Evolutionary conservation across 2,113 vertebrate species (phyloP), one percentile per base, ranked within the genome.

Genomic region (Gobius niger): DNA sequence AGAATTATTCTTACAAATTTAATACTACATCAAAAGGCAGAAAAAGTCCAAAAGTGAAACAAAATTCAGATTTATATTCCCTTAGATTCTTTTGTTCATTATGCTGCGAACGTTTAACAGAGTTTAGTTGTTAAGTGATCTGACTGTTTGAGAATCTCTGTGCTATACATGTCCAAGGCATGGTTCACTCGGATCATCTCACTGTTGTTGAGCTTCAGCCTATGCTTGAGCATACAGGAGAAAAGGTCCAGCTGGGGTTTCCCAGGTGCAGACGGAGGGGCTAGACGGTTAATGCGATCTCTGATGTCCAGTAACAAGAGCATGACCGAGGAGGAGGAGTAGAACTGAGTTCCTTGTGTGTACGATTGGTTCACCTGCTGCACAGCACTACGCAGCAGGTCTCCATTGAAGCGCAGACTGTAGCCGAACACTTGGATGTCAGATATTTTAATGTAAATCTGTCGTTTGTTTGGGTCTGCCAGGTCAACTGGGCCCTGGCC

Each of bases 301-400:
- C 98, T 93, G 87, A 99, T 98, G 89, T 99, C 98, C 93, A 99
- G 87, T 84, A 99, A 83, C 86, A 99, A 91, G 63, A 99, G 94
- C 97, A 99, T 99, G 83, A 99, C 96, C 0, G 98, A 98, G 7
- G 97, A 98, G 6, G 98, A 98, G 6, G 97, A 98, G 77, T 98
- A 98, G 92, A 98, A 98, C 86, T 98, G 97, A 65, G 94, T 96
- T 0, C 96, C 96, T 87, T 99, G 98, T 0, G 97, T 96, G 89
- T 99, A 98, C 0, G 97, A 98, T 92, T 99, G 98, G 92, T 98
- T 99, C 72, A 99, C 96, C 91, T 99, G 98, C 83, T 99, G 97
- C 80, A 99, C 98, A 0, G 97, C 97, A 9, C 97, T 99, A 73
- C 97, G 95, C 11, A 99, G 92, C 24, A 99, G 93, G 88, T 99